Evolutionary conservation across 2,113 vertebrate species (phyloP), one percentile per base, ranked within the genome.

Genomic region (Alouatta palliata): DNA sequence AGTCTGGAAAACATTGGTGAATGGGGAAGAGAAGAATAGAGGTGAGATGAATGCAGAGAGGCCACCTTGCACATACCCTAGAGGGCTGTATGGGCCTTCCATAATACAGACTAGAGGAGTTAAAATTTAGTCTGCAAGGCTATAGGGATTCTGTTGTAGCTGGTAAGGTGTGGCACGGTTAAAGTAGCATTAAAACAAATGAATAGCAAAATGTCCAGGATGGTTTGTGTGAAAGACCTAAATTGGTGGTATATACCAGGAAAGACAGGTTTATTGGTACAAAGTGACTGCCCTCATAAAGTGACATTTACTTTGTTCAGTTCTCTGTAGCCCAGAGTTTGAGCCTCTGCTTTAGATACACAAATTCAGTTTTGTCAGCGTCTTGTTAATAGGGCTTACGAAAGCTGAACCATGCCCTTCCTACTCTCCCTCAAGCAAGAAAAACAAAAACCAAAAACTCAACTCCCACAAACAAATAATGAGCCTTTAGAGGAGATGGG

Each of bases 111-210:
- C 37, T 16, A 12, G 68, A 70, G n/a, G 3, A 83, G 40, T 87
- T 73, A 35, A 84, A 20, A 47, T 64, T 73, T 88, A 30, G 40
- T 77, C n/a, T 35, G 11, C 37, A 79, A 86, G 70, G 6, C 49
- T 58, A 1, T 3, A 61, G 43, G 81, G 20, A 27, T n/a, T 68
- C 49, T 9, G 6, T 43, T 84, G 13, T 49, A 83, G 49, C 37
- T 91, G 19, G 70, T 75, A 19, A 82, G 32, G n/a, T 91, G 17
- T 87, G 56, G 40, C 21, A 56, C 8, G 45, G 20, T 92, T 43
- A 87, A 95, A 77, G 17, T 79, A 37, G 43, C 40, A 35, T 80
- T 95, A 75, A 32, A 20, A 94, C 30, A 88, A 79, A 27, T 80
- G n/a, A 70, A 6, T 20, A 54, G 21, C 35, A 43, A 77, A n/a